Percentiles rank a stretch among this genome's conserved stretches.
Conservation (phyloP, 2,888 invertebrate species). For the Noctuana brunneofusca region DNA sequence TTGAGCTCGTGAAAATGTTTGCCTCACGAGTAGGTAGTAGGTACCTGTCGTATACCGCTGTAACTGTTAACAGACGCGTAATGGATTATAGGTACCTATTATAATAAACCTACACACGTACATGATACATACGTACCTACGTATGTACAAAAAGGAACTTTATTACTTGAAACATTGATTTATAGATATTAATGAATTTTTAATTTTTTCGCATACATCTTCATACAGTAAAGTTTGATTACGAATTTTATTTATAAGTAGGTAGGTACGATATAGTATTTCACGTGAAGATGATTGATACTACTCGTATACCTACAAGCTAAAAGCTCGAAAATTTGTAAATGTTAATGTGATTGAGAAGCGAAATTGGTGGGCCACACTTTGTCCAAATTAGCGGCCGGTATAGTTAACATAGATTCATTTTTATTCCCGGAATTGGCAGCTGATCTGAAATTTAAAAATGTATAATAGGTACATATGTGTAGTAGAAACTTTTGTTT, state of each 20-base stretch:
- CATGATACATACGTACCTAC: not conserved
- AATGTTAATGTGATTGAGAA: constrained; percentile 65
- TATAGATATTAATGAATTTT: not conserved
- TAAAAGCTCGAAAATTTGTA: not conserved
- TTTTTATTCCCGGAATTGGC: constrained; percentile 64
- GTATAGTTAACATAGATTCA: constrained; percentile 63
- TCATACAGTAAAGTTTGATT: not conserved
- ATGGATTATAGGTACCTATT: constrained; percentile 20
- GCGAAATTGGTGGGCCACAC: constrained; percentile 71
- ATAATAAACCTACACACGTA: constrained; percentile 4
- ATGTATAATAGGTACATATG: not conserved
- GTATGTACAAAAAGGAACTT: not conserved
- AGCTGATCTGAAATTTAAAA: constrained; percentile 62
- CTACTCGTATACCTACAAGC: no score
- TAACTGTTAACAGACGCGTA: constrained; percentile 24
- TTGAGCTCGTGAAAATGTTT: not conserved
- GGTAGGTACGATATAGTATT: not conserved
- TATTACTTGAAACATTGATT: not conserved
- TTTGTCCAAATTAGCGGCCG: constrained; percentile 64
- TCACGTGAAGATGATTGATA: no score
- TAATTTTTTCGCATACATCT: not conserved
- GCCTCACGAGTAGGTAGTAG: not conserved
- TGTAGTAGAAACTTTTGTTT: not conserved
- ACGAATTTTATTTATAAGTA: not conserved
- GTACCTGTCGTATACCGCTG: constrained; percentile 22